Evolutionary conservation across 2,797 vertebrate genomes (phyloP), one percentile per base, ranked within the genome.

Genomic region (Myotis pilosus): DNA sequence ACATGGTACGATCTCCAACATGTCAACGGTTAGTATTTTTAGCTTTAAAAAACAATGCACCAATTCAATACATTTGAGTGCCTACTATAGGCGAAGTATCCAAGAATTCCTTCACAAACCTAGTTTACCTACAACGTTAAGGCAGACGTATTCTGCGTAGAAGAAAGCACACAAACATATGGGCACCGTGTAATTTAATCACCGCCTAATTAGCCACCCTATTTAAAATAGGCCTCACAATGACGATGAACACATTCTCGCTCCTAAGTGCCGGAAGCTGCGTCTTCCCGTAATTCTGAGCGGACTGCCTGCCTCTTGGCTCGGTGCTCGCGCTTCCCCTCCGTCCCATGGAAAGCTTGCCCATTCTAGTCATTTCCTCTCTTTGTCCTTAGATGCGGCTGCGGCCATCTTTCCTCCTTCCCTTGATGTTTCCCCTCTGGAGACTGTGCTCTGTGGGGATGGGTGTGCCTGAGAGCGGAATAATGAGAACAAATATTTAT

Each of bases 191-290:
- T 53, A 69, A 89, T 79, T 96, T 91, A 96, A 96, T 95, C 95
- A 92, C 78, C 94, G 95, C 94, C 95, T 97, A 94, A 96, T 97
- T 96, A 96, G 94, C 88, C 95, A 84, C 80, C 92, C 91, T 81
- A 94, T 95, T 96, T 95, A 88, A 94, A 96, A 94, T 33, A 92
- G 76, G 57, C 86, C 94, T 94, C 60, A 66, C 91, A 57, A 38
- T 83, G 89, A 84, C 44, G 92, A 95, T 41, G 86, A 93, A 89
- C 94, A 95, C 92, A 96, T 96, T 96, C 95, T 95, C 96, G 92
- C 96, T 95, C 95, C 92, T 89, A 89, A 97, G 89, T 60, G 60
- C 91, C 23, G 76, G 96, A 96, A 94, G 80, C 94, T 47, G 25
- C 8, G 5, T 93, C 95, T 96, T 95, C 94, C 95, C 17, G 7